phyloP scores from a whole-genome alignment of 2,888 invertebrate species.

The Tetragnatha montana region DNA sequence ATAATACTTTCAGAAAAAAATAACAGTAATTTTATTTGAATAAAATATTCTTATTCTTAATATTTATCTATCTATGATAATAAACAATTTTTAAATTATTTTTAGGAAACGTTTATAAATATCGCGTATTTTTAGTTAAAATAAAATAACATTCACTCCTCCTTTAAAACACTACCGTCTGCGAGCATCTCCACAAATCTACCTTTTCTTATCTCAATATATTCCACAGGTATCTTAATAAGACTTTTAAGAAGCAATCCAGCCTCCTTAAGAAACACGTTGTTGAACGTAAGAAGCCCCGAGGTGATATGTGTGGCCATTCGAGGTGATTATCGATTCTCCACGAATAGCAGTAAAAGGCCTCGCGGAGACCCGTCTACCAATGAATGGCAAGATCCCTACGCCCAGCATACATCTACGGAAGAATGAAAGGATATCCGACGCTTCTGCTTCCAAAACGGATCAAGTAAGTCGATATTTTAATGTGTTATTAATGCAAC shows the following conservation, averaged over 20 bases:
- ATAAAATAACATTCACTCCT: too few species aligned
- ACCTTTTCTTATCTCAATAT: background rate
- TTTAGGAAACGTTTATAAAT: too few species aligned
- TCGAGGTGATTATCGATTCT: slow-evolving; percentile 69
- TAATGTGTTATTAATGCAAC: slow-evolving; percentile 61
- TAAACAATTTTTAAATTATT: too few species aligned
- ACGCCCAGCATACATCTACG: slow-evolving; percentile 66
- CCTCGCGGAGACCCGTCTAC: slow-evolving; percentile 51
- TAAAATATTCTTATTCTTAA: too few species aligned
- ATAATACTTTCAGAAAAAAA: too few species aligned
- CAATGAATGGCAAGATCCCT: slow-evolving; percentile 60
- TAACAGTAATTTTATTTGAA: too few species aligned
- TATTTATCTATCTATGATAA: too few species aligned
- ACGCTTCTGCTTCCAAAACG: slow-evolving; percentile 56
- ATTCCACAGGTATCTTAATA: background rate
- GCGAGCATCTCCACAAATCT: background rate
- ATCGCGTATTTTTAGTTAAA: too few species aligned
- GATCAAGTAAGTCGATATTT: slow-evolving; percentile 70
- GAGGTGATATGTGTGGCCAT: slow-evolving; percentile 56
- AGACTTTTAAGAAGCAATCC: background rate
- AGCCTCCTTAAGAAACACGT: slow-evolving; percentile 6
- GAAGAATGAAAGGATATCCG: slow-evolving; percentile 50
- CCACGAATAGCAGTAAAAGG: slow-evolving; percentile 68
- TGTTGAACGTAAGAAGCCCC: slow-evolving; percentile 42
- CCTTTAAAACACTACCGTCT: too few species aligned